Evolutionary conservation across 2,888 invertebrate genomes (phyloP).

Genomic region (Gerris lacustris): DNA sequence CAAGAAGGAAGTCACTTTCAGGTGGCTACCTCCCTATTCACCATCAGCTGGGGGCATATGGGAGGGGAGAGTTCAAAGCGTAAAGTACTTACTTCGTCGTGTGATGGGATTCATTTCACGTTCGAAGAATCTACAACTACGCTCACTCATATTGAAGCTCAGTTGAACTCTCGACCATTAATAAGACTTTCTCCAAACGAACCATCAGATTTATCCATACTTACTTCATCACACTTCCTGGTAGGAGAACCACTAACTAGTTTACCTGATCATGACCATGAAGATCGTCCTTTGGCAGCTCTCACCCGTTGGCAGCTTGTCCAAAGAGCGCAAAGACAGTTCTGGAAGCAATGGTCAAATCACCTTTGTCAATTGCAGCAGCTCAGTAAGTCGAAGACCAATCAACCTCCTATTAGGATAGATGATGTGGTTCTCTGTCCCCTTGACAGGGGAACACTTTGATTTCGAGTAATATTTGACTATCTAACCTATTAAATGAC

Average conservation of each 20-base stretch:
- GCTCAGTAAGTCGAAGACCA: no score
- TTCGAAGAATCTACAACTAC: slow-evolving; percentile 15
- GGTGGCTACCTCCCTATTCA: slow-evolving; percentile 16
- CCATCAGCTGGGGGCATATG: slow-evolving; percentile 17
- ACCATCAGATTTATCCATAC: slow-evolving; percentile 10
- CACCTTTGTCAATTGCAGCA: no score
- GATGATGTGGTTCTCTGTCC: no score
- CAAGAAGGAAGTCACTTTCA: slow-evolving; percentile 1
- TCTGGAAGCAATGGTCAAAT: no score
- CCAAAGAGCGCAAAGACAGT: neutral
- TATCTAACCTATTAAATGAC: no score
- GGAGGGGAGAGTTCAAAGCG: slow-evolving; percentile 15
- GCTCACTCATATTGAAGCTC: slow-evolving; percentile 14
- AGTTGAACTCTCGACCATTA: slow-evolving; percentile 15
- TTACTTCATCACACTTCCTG: neutral
- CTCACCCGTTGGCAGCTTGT: slow-evolving; percentile 13
- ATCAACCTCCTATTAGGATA: no score
- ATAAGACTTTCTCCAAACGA: slow-evolving; percentile 8
- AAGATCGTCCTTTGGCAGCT: neutral
- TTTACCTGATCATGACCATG: slow-evolving; percentile 6
- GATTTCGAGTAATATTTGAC: no score
- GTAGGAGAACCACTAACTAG: slow-evolving; percentile 9
- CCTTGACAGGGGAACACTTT: no score
- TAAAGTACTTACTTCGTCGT: slow-evolving; percentile 10
- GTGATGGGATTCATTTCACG: slow-evolving; percentile 10